Base-by-base conservation (phyloP, 2,888 invertebrate species). In the Clostera curtula region DNA sequence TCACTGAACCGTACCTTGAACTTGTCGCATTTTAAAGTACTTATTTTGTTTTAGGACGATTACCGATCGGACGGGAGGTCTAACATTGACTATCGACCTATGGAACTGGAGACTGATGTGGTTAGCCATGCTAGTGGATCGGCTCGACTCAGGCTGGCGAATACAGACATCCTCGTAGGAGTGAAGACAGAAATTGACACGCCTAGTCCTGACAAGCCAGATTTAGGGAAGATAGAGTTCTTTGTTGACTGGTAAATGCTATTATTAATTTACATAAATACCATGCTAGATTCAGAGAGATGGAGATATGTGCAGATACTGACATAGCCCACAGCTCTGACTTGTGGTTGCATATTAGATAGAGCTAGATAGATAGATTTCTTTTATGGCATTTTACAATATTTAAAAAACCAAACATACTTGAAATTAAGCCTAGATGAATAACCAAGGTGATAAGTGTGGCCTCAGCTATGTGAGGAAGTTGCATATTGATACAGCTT, bases 81-180 rank as follows among this genome's bases (percentile, higher is more conserved):
- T 24, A 85, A 92, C 25, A 87, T 87, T 35, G 93, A 95, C 60
- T 95, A 95, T 61, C 87, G 96, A 28, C 91, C 92, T 0, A 92
- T 96, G 86, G 95, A 96, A 64, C 69, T 96, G 9, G 95, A 96
- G 82, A 92, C 93, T 1, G 92, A 91, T 54, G 86, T 95, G 11
- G 91, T 96, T 15, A 90, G 91, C 27, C 93, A 94, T 66, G 92
- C 95, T 1, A 93, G 92, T 73, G 96, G 96, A 1, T 96, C 96
- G 1, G 91, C 95, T 1, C 86, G 95, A 34, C 75, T 96, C 5
- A 85, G 93, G 14, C 76, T 96, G 49, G 97, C 96, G 6, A 96
- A 95, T 57, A 97, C 98, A 2, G 98, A 98, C 69, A 89, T 98
- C 24, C 83, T 98, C 17, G 97, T 96, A 5, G 95, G 95, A 18